phyloP scores from a whole-genome alignment of 2,113 vertebrate genomes.

The Campylomormyrus tamandua region DNA sequence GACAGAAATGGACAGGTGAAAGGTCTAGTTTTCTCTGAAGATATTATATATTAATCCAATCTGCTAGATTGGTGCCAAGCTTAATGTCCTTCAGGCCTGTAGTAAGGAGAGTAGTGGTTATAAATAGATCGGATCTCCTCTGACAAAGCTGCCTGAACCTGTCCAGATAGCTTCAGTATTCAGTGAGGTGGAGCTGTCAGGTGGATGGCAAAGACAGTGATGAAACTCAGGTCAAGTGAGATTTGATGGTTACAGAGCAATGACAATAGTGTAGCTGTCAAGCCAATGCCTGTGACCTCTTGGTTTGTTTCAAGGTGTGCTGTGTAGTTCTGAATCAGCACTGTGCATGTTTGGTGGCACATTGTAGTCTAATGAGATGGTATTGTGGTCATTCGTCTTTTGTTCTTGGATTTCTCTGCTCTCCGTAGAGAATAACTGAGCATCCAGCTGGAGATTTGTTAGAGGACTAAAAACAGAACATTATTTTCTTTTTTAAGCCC shows the following conservation, averaged over 20 bases:
- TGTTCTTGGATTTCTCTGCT: not conserved
- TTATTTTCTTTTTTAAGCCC: not conserved
- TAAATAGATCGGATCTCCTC: not conserved
- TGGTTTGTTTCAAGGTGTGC: not conserved
- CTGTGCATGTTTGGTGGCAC: not conserved
- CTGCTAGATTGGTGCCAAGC: too few species aligned
- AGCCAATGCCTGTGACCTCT: not conserved
- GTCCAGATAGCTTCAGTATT: not conserved
- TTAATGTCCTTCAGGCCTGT: not conserved
- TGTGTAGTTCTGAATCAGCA: not conserved
- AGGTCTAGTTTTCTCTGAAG: not conserved
- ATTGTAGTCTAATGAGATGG: not conserved
- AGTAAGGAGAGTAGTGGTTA: not conserved
- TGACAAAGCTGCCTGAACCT: not conserved
- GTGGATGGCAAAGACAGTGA: not conserved
- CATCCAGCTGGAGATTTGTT: not conserved
- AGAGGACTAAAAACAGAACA: not conserved
- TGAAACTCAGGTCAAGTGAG: not conserved
- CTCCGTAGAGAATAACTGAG: not conserved
- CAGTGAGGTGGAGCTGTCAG: not conserved
- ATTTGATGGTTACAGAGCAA: not conserved
- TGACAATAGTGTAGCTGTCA: not conserved
- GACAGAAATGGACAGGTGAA: not conserved
- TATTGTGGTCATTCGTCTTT: not conserved
- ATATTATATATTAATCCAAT: not conserved